Percentiles rank a stretch among this genome's conserved stretches.
phyloP scores from a whole-genome alignment of 92 coral and sea anemone genomes.

The Isaurus tuberculatus region DNA sequence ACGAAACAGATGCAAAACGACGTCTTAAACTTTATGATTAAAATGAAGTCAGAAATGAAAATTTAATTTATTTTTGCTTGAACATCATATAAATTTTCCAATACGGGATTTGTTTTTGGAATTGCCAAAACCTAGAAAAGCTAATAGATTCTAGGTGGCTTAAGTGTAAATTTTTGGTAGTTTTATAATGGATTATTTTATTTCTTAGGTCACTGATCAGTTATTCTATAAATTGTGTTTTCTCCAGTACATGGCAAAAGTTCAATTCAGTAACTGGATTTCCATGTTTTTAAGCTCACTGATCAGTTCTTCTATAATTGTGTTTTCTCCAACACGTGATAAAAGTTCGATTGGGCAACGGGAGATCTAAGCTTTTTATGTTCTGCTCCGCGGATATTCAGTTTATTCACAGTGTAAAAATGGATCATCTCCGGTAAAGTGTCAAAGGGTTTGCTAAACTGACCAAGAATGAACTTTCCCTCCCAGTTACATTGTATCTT shows the following conservation, averaged over 20 bases:
- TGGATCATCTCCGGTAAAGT: conserved; percentile 88
- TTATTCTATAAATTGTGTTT: conserved; percentile 34
- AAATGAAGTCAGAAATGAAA: neutral
- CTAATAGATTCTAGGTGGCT: neutral
- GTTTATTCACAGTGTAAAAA: conserved; percentile 88
- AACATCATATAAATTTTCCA: neutral
- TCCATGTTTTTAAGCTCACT: conserved; percentile 73
- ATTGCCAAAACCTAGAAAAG: conserved; percentile 2
- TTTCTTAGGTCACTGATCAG: neutral
- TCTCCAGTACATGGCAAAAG: conserved; percentile 83
- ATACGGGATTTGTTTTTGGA: neutral
- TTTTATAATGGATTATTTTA: neutral
- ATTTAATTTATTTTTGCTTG: conserved; percentile 3
- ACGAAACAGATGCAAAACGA: neutral
- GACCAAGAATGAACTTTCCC: conserved; percentile 91
- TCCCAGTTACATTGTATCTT: conserved; percentile 76
- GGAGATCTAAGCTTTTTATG: conserved; percentile 89
- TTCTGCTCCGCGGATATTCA: conserved; percentile 95
- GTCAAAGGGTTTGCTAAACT: conserved; percentile 96
- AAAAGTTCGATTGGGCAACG: conserved; percentile 69
- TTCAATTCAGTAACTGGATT: conserved; percentile 74
- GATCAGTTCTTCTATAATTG: conserved; percentile 9
- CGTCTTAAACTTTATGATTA: neutral
- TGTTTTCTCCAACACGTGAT: conserved; percentile 80
- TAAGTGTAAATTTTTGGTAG: neutral